Evolutionary conservation across 2,888 invertebrate species (phyloP), one percentile per base, ranked within the genome.

Genomic region (Yponomeuta cagnagella): DNA sequence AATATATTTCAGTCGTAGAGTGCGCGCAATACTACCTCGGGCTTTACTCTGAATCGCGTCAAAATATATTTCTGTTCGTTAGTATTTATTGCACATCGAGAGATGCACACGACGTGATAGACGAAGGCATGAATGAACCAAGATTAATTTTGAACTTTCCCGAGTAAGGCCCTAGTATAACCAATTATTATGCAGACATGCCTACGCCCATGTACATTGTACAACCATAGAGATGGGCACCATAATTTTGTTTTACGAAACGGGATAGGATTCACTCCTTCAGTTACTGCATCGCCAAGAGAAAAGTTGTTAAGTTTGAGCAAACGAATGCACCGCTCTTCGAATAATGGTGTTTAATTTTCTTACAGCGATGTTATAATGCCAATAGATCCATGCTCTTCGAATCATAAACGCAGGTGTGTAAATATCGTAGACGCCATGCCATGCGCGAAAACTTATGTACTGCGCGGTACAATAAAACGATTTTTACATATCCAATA

Each of bases 401-500:
- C 15, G 52, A 58, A 4, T 58, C 52, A 58, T 58, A 43, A 43
- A 43, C 12, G 12, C 52, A 58, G 15, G 52, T 15, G 15, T 58
- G 52, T 64, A n/a, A 64, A 64, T 64, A 6, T 10, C 10, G 31
- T 64, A 64, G 64, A 31, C 30, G 33, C 67, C 33, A 67, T 67
- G 67, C 43, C 23, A 52, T 23, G 30, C 52, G 68, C 52, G 52
- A 68, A 68, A 52, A 68, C 30, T 68, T 33, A 37, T 67, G 12
- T 52, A 52, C 48, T 48, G 73, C 73, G 72, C 73, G 72, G 73
- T 68, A 67, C 70, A 68, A 71, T 68, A 70, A 64, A 69, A 71
- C 68, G 31, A 64, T 70, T 72, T 73, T 69, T 73, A 73, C 72
- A 71, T 72, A 68, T 73, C 77, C 77, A 76, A 79, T 75, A 79